These are phyloP conservation scores for Coracias cyanogaster DNA, from an alignment of 2,797 vertebrate genomes.

Conservation along the genomic window DNA sequence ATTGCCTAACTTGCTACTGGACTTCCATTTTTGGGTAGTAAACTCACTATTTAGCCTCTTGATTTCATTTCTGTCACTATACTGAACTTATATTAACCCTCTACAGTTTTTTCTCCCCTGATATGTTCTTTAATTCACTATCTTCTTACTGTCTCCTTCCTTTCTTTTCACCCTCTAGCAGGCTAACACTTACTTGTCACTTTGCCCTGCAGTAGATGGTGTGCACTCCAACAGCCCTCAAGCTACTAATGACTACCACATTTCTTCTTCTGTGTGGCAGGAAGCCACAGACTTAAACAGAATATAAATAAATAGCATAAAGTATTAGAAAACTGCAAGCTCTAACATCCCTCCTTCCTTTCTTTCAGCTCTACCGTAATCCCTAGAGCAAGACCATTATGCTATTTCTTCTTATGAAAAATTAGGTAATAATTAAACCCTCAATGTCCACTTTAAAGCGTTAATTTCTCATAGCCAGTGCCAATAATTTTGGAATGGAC, in stretches of 20 bases:
- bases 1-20: neutral
- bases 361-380: constrained; percentile 1
- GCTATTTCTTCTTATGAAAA: constrained; percentile 14
- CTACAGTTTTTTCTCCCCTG: neutral
- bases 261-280: neutral
- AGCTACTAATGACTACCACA: neutral
- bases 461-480: neutral
- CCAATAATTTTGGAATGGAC: neutral
- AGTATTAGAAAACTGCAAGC: neutral
- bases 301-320: constrained; percentile 40
- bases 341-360: neutral
- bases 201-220: neutral
- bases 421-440: neutral
- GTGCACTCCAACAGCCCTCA: neutral
- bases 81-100: neutral
- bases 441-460: neutral
- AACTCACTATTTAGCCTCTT: neutral
- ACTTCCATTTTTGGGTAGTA: neutral
- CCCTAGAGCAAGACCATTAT: neutral
- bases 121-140: neutral
- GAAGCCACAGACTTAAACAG: constrained; percentile 10
- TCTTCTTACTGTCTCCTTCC: neutral
- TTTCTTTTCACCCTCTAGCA: neutral
- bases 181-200: neutral
- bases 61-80: neutral